These are phyloP conservation scores for Leptonema lineaticorne DNA, from an alignment of 1,140 invertebrate genomes.

Conservation along the genomic window DNA sequence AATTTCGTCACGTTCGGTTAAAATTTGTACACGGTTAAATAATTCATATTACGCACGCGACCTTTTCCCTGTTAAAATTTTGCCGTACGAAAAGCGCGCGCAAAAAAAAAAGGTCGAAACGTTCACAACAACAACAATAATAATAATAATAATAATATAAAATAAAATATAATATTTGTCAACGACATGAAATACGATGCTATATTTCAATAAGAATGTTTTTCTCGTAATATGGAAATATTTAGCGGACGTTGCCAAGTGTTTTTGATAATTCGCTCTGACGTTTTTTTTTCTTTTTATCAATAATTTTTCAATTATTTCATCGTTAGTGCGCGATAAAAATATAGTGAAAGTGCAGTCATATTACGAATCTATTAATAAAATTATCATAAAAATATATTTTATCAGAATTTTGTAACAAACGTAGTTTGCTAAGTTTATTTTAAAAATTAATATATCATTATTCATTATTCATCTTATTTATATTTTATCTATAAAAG, in stretches of 20 bases:
- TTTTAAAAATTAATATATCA: too few relatives aligned
- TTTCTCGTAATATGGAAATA: neutral
- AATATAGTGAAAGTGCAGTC: neutral
- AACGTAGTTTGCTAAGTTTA: too few relatives aligned
- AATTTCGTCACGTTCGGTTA: neutral
- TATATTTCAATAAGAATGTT: neutral
- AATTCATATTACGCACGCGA: neutral
- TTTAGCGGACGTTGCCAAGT: neutral
- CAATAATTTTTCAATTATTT: neutral
- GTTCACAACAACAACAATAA: neutral
- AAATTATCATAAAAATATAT: too few relatives aligned
- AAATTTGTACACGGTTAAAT: slow-evolving; percentile 4
- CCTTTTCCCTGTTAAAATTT: neutral
- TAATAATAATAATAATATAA: too few relatives aligned
- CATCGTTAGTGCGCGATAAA: neutral
- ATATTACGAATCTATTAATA: too few relatives aligned
- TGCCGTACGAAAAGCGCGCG: neutral
- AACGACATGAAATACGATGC: slow-evolving; percentile 3
- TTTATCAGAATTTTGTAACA: too few relatives aligned
- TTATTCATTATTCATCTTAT: too few relatives aligned
- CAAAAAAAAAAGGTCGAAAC: neutral
- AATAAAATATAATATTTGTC: too few relatives aligned
- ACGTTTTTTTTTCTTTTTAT: neutral
- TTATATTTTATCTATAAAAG: too few relatives aligned
- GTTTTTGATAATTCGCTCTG: neutral